Base-by-base conservation (phyloP, 2,113 vertebrate genomes). In the Ceratotherium simum region DNA sequence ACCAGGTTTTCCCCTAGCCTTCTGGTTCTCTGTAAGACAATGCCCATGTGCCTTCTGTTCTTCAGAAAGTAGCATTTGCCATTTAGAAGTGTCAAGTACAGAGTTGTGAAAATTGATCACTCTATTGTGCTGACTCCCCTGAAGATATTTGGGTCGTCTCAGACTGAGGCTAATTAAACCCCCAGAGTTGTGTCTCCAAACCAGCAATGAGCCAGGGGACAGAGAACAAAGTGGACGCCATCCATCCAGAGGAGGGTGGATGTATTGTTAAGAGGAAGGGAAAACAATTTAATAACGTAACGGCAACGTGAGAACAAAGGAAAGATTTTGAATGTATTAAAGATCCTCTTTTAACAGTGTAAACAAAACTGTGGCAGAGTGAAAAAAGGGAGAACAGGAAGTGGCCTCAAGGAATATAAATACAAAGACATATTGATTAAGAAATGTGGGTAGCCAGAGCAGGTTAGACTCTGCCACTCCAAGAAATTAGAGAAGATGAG, bases 321-420 rank as follows among this genome's bases (percentile, higher is more conserved):
- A 88, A 85, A 83, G 42, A 93, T 67, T 69, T 65, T 75, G 31
- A 93, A 80, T 33, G 9, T 33, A 51, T 73, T 86, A 54, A 82
- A 14, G 1, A 10, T 56, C 84, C 64, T 76, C 12, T 95, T 79
- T 46, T 7, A 6, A 16, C 82, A 84, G 60, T 60, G 23, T 8
- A 31, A 78, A 64, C 56, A 69, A 42, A n/a, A 29, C 17, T 29
- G 72, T 27, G 23, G 18, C 36, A 79, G 31, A 8, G n/a, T 83
- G 42, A 51, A 18, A 96, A 94, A 84, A 46, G 2, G 42, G 85
- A 91, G 73, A 80, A 95, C 86, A 95, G 85, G 33, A 93, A 75
- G 42, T 36, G 25, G 23, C 13, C 27, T 95, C 54, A 46, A 64
- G 76, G 67, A 88, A 69, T 42, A 2, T 33, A 54, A 88, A 6